Percentiles rank a stretch among this genome's conserved stretches.
phyloP scores from a whole-genome alignment of 2,888 invertebrate species.

The Drosophila histrio region DNA sequence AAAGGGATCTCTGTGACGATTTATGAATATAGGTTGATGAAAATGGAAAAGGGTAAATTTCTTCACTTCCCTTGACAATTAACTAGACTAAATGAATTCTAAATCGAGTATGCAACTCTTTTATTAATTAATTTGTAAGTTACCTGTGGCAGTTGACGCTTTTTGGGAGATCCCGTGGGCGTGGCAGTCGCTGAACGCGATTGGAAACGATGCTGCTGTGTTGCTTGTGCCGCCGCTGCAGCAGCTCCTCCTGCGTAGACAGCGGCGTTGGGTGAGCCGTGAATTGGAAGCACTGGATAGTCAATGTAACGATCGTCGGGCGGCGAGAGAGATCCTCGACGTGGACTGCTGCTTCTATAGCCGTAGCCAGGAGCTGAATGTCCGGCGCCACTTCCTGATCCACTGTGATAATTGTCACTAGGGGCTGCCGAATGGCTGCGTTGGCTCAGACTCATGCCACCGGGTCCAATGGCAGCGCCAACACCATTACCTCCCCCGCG shows the following conservation, averaged over 20 bases:
- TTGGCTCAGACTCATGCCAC: conserved; percentile 85
- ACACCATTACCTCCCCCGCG: conserved; percentile 83
- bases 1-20: too few species aligned
- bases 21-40: too few species aligned
- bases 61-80: too few species aligned
- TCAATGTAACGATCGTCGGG: conserved; percentile 84
- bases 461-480: conserved; percentile 82
- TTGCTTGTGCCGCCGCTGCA: conserved; percentile 71
- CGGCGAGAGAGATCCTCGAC: conserved; percentile 85
- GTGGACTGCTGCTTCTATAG: conserved; percentile 90
- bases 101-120: too few species aligned
- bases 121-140: too few species aligned
- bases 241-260: conserved; percentile 46
- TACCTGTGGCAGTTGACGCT: conserved; percentile 97
- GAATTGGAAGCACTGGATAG: conserved; percentile 84
- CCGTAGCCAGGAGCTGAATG: conserved; percentile 71
- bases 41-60: too few species aligned
- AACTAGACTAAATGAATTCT: too few species aligned
- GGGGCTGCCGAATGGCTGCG: conserved; percentile 95
- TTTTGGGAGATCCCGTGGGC: conserved; percentile 97
- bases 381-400: conserved; percentile 37
- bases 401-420: conserved; percentile 83
- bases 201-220: conserved; percentile 87
- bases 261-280: conserved; percentile 73
- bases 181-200: conserved; percentile 96